A percentile compares a stretch with the other conserved stretches of the same genome.
Evolutionary conservation across 2,888 invertebrate species (phyloP).

Genomic region (Tiliacea aurago): DNA sequence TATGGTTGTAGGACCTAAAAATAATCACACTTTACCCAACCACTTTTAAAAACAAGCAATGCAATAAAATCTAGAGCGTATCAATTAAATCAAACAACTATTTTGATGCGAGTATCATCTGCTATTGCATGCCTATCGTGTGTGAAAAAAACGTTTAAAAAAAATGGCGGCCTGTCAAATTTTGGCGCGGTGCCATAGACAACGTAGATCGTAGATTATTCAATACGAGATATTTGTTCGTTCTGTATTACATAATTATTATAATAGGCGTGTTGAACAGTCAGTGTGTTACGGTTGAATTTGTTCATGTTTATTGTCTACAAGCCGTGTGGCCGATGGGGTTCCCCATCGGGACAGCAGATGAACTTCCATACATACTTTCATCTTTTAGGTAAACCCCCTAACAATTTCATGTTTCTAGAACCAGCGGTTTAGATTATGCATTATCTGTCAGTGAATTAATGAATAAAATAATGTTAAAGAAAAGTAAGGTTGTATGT

Average conservation of each 20-base stretch:
- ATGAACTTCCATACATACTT: no score
- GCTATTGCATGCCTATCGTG: slow-evolving; percentile 57
- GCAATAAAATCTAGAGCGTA: slow-evolving; percentile 24
- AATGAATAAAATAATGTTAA: no score
- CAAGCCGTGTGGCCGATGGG: no score
- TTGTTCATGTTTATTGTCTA: background rate
- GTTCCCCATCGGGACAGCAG: no score
- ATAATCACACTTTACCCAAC: background rate
- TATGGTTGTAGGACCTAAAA: background rate
- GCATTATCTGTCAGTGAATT: no score
- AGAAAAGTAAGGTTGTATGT: no score
- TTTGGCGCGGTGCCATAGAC: slow-evolving; percentile 62
- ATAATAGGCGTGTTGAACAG: slow-evolving; percentile 52
- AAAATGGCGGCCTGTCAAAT: slow-evolving; percentile 54
- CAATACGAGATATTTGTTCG: slow-evolving; percentile 56
- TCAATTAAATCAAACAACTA: slow-evolving; percentile 46
- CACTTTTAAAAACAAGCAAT: slow-evolving; percentile 16
- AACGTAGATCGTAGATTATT: slow-evolving; percentile 51
- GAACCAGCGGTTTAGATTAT: no score
- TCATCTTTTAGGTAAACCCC: no score
- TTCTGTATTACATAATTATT: slow-evolving; percentile 41
- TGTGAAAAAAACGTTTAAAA: slow-evolving; percentile 60
- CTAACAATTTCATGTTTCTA: no score
- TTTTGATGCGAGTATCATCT: slow-evolving; percentile 52
- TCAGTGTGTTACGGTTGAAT: slow-evolving; percentile 23